Base-by-base conservation (phyloP, 2,888 invertebrate species). In the Epirrita christyi region DNA sequence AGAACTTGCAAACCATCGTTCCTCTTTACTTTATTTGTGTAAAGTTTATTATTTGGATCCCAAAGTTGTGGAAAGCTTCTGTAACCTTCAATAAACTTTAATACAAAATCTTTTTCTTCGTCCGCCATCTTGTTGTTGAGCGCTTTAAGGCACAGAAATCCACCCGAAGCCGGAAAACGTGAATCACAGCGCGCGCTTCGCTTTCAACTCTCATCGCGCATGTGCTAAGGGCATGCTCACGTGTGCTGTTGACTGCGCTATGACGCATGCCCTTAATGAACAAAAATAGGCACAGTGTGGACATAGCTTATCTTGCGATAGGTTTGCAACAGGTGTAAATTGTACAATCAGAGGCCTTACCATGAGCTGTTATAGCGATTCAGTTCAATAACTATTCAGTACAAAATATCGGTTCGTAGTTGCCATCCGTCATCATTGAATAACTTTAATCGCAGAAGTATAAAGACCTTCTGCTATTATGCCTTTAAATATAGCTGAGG, bases 41-140 rank as follows among this genome's bases (percentile, higher is more conserved):
- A 58, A 34, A 36, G 14, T 38, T 48, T 53, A 27, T 48, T 47
- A 4, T 37, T 48, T 21, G 34, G 42, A 44, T 58, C 52, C 47
- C 38, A 47, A 28, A 47, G 38, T 38, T 38, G 29, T 38, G 42
- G 47, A 14, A 43, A 47, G 10, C 32, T 52, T 52, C 43, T 43
- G 9, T 58, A 53, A 44, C 53, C 52, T 48, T 52, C 43, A 32
- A 58, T 58, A 44, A 58, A 58, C n/a, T 52, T 43, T 34, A 52
- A 47, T 1, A 47, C 48, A 29, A 14, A 44, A 5, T 47, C 42
- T 43, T 47, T 57, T 15, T 57, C 57, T 43, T 59, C 53, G 29
- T 29, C 4, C 28, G 38, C 38, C 47, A 47, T 47, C 37, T 47
- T 47, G 38, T 29, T 29, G 29, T 29, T 29, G 46, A 46, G 37